Evolutionary conservation across 2,113 vertebrate genomes (phyloP), one percentile per base, ranked within the genome.

Genomic region (Lanius ludovicianus): DNA sequence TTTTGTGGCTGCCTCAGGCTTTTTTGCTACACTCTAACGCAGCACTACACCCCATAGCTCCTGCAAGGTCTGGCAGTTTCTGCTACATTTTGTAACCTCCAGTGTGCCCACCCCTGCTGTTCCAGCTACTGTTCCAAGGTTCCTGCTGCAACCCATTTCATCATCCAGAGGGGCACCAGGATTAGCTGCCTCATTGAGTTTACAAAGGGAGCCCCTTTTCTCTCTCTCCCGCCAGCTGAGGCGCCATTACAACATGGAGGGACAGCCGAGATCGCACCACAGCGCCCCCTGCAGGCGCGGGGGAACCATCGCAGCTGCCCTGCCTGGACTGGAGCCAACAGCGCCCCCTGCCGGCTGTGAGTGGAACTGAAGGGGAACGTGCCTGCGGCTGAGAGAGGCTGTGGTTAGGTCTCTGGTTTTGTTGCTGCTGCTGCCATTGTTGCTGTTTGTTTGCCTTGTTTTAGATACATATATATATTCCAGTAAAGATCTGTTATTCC

Each of bases 111-210:
- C 28, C 30, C 27, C 30, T 33, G 23, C 23, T 5, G 6, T 41
- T 63, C 23, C 30, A 52, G 47, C 24, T 18, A 27, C 37, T 0
- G 1, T 14, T 42, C 30, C 0, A 0, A 52, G 37, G 37, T n/a
- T 64, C 37, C 23, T 39, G 14, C 52, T 68, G 13, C 42, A 49
- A 17, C 5, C n/a, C 52, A 27, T 47, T 47, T 57, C 0, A 0
- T n/a, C 52, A 22, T 21, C 17, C 1, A 0, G n/a, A 47, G 5
- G 16, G n/a, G 10, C 52, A 21, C n/a, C 1, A 1, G 8, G 5
- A 47, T 5, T 0, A 2, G 27, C 22, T 68, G 31, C 17, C 33
- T 15, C 9, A 0, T 0, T 11, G 17, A 20, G 27, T 68, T 68
- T 68, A 22, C 13, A 49, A 2, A 39, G 11, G 28, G 13, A 62